phyloP scores from a whole-genome alignment of 2,797 vertebrate species.

The Remorina albescens region DNA sequence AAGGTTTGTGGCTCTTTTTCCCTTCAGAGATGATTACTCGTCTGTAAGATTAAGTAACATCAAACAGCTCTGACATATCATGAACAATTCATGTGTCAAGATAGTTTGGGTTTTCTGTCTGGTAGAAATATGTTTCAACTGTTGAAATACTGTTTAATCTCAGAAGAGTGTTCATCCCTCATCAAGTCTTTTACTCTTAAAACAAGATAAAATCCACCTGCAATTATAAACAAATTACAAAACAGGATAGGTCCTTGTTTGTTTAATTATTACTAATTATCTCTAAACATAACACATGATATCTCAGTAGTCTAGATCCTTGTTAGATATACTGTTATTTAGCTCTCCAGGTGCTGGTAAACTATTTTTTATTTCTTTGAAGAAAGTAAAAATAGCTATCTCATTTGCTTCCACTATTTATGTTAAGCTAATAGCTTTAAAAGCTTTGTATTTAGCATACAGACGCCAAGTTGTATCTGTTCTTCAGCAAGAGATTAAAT shows the following conservation, averaged over 20 bases:
- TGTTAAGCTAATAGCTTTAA: background rate
- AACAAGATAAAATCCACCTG: background rate
- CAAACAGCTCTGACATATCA: background rate
- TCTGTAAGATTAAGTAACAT: background rate
- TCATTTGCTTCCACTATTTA: background rate
- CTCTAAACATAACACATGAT: background rate
- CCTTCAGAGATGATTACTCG: background rate
- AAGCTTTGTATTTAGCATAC: no score
- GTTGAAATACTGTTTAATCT: background rate
- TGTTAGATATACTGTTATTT: background rate
- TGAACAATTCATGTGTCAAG: background rate
- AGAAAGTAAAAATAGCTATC: no score
- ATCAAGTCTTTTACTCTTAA: no score
- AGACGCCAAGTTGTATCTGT: no score
- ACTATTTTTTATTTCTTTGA: no score
- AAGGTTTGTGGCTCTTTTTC: background rate
- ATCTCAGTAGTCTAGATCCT: background rate
- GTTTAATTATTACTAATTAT: background rate
- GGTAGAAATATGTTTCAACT: background rate
- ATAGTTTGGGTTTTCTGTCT: background rate
- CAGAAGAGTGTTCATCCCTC: no score
- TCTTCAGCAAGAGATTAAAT: background rate
- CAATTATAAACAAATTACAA: background rate
- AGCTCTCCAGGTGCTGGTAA: background rate
- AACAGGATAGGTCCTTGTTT: background rate